Evolutionary conservation across 2,888 invertebrate genomes (phyloP).

Genomic region (Eubasilissa splendida): DNA sequence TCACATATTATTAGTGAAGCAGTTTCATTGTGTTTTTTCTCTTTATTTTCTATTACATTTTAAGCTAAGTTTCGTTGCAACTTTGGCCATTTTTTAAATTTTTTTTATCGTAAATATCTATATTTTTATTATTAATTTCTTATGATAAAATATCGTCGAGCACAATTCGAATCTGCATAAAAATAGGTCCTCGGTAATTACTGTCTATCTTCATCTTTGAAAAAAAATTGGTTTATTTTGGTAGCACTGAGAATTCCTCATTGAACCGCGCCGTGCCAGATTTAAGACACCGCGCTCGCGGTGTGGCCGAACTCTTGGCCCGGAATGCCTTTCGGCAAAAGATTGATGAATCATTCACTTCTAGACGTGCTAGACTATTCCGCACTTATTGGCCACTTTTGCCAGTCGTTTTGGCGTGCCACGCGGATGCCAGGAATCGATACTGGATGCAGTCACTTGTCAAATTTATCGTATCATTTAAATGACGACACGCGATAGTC

Average conservation of each 20-base stretch:
- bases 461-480: neutral
- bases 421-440: conserved; percentile 10
- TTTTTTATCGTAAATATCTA: neutral
- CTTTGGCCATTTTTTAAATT: too few species aligned
- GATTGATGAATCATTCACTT: conserved; percentile 32
- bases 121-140: neutral
- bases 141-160: neutral
- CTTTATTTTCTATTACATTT: too few species aligned
- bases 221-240: conserved; percentile 6
- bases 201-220: conserved; percentile 16
- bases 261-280: conserved; percentile 29
- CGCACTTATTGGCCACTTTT: neutral
- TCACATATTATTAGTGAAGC: too few species aligned
- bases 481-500: too few species aligned
- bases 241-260: conserved; percentile 13
- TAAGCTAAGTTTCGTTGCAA: too few species aligned
- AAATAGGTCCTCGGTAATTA: neutral
- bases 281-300: conserved; percentile 3
- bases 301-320: conserved; percentile 33
- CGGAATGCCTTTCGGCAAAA: conserved; percentile 32
- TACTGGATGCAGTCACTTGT: conserved; percentile 20
- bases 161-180: neutral
- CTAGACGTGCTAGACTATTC: neutral
- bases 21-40: too few species aligned
- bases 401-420: conserved; percentile 9